Conservation (phyloP, 2,113 vertebrate genomes). For the Oreotrochilus melanogaster region DNA sequence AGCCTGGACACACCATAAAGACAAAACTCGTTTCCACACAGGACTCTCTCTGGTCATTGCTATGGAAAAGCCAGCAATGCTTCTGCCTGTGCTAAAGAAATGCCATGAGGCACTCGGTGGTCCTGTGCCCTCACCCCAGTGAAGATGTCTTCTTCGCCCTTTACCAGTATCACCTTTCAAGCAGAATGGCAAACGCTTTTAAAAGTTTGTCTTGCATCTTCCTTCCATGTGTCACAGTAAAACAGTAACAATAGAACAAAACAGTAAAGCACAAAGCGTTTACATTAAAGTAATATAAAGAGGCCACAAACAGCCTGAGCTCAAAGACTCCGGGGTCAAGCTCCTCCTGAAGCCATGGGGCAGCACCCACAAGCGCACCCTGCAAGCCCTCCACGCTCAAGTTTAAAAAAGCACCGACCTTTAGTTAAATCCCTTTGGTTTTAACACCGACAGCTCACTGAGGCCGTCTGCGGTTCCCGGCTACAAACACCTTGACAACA, state of each 20-base stretch:
- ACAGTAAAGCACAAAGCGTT: fast-evolving
- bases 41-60: background rate
- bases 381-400: fast-evolving
- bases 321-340: fast-evolving
- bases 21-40: background rate
- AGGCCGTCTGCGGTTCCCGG: background rate
- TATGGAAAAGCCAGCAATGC: background rate
- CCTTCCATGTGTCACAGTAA: background rate
- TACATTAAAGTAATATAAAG: too few species aligned
- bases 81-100: background rate
- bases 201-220: background rate
- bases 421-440: too few species aligned
- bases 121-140: fast-evolving
- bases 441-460: too few species aligned
- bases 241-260: background rate
- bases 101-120: background rate
- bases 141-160: background rate
- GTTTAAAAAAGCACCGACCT: background rate
- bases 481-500: background rate
- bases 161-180: background rate
- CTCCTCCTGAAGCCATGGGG: background rate
- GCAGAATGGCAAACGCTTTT: background rate
- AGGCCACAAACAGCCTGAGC: background rate
- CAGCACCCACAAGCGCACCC: background rate
- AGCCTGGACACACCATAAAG: background rate